Conservation (phyloP, 2,113 vertebrate genomes). For the Etheostoma spectabile region DNA sequence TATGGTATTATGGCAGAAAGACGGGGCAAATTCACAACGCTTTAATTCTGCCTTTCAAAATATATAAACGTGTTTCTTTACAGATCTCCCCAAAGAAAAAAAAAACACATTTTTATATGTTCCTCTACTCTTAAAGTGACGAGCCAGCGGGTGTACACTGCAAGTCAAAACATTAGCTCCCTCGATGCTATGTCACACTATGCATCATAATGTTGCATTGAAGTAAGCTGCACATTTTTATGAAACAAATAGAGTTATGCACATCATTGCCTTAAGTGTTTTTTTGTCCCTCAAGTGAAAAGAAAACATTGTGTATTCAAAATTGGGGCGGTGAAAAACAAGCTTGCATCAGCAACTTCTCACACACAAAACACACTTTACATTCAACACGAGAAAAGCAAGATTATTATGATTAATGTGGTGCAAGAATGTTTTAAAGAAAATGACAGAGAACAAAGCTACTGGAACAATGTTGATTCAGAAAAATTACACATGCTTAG, state of each 20-base stretch:
- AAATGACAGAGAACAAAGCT: slow-evolving; percentile 53
- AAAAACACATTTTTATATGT: neutral
- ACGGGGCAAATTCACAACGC: neutral
- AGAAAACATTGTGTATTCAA: slow-evolving; percentile 38
- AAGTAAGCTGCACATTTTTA: slow-evolving; percentile 5
- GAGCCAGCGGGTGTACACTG: neutral
- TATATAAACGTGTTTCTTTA: slow-evolving; percentile 37
- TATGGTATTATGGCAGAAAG: neutral
- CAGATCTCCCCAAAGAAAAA: slow-evolving; percentile 28
- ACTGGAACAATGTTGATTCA: slow-evolving; percentile 53
- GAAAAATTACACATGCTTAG: slow-evolving; percentile 49
- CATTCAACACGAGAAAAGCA: slow-evolving; percentile 44
- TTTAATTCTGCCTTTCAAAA: slow-evolving; percentile 36
- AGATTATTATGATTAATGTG: slow-evolving; percentile 75
- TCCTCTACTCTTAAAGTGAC: slow-evolving; percentile 9
- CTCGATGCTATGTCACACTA: slow-evolving; percentile 11
- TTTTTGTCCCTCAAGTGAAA: slow-evolving; percentile 29
- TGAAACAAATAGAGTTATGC: slow-evolving; percentile 39
- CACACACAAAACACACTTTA: slow-evolving; percentile 47
- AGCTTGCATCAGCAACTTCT: slow-evolving; percentile 63
- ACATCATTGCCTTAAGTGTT: slow-evolving; percentile 26
- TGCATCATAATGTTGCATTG: neutral
- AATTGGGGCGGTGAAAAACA: slow-evolving; percentile 30
- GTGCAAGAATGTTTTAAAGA: slow-evolving; percentile 48
- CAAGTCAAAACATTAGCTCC: slow-evolving; percentile 45